Percentiles rank a stretch among this genome's conserved stretches.
phyloP scores from a whole-genome alignment of 2,888 invertebrate species.

The Phlogophora meticulosa region DNA sequence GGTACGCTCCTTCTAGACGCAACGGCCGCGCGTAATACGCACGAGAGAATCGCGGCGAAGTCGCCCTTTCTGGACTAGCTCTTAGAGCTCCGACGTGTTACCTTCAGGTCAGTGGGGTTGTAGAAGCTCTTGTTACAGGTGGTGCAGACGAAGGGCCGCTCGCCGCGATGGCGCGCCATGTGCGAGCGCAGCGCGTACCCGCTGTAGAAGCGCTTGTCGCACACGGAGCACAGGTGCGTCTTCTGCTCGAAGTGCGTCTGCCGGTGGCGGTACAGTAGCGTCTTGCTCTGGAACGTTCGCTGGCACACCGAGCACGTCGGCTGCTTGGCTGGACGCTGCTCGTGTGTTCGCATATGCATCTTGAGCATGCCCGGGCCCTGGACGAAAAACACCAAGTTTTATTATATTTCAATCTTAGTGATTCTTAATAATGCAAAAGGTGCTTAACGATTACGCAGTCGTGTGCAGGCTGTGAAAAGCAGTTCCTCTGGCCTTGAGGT shows the following conservation, averaged over 20 bases:
- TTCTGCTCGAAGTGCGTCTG: constrained; percentile 92
- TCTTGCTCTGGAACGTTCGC: constrained; percentile 91
- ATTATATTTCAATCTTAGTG: background rate
- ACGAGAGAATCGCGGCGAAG: too few relatives aligned
- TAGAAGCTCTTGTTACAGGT: constrained; percentile 91
- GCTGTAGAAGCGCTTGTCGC: constrained; percentile 89
- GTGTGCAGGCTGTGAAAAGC: background rate
- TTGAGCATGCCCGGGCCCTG: constrained; percentile 92
- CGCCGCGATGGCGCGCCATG: constrained; percentile 88
- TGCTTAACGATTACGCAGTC: background rate
- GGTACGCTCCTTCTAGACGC: too few relatives aligned
- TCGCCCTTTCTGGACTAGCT: too few relatives aligned
- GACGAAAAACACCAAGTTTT: background rate
- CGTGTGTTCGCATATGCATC: constrained; percentile 93
- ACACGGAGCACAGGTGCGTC: constrained; percentile 87
- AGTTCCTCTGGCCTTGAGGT: background rate
- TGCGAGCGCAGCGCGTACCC: constrained; percentile 89
- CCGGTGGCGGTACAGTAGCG: constrained; percentile 91
- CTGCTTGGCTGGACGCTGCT: constrained; percentile 90
- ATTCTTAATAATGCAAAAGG: background rate
- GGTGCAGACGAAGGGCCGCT: constrained; percentile 90
- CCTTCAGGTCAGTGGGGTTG: constrained; percentile 91
- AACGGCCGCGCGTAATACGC: too few relatives aligned
- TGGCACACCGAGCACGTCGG: constrained; percentile 92
- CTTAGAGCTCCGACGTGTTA: constrained; percentile 62